Conservation (phyloP, 2,797 vertebrate genomes). For the Picus viridis region DNA sequence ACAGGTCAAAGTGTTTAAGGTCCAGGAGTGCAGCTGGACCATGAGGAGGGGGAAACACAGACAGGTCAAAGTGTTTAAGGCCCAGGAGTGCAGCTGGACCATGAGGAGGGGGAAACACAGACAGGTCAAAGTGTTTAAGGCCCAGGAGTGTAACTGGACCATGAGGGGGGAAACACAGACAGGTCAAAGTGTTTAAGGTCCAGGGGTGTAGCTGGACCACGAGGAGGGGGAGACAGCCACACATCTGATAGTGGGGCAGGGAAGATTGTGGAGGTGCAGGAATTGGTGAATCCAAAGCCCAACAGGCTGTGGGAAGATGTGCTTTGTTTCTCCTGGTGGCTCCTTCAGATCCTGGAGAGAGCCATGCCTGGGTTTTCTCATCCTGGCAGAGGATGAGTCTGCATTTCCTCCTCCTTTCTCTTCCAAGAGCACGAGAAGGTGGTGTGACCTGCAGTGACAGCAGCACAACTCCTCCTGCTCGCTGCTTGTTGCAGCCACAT, state of each 20-base stretch:
- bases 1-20: too few species aligned
- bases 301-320: background rate
- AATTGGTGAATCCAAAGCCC: background rate
- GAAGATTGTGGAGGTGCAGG: background rate
- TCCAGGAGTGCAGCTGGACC: too few species aligned
- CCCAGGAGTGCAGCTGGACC: too few species aligned
- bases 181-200: background rate
- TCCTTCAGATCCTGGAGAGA: background rate
- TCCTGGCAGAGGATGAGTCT: background rate
- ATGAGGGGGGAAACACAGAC: too few species aligned
- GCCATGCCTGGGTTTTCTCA: background rate
- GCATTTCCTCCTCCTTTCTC: slow-evolving; percentile 28
- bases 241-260: too few species aligned
- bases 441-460: background rate
- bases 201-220: background rate
- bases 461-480: background rate
- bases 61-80: too few species aligned
- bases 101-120: too few species aligned
- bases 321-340: background rate
- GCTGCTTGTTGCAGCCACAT: background rate
- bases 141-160: too few species aligned
- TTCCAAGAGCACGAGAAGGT: background rate
- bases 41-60: too few species aligned
- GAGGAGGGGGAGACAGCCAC: background rate
- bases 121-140: too few species aligned